Conservation (phyloP, 2,797 vertebrate species). For the Falco cherrug region DNA sequence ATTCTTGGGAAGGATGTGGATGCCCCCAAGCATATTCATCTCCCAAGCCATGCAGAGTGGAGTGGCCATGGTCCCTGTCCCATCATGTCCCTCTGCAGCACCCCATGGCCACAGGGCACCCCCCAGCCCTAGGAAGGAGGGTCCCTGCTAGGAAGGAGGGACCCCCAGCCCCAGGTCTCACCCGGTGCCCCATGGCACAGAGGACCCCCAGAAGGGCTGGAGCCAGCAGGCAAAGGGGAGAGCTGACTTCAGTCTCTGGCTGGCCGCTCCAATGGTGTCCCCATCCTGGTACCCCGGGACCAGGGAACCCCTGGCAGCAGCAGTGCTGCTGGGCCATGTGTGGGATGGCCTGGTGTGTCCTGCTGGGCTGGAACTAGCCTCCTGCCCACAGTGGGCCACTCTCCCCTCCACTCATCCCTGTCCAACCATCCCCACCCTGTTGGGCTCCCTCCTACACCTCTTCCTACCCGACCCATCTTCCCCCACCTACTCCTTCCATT, state of each 20-base stretch:
- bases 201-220: background rate
- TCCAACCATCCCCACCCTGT: background rate
- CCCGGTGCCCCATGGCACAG: background rate
- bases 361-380: background rate
- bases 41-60: too few relatives aligned
- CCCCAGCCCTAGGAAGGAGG: background rate
- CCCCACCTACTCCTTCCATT: background rate
- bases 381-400: background rate
- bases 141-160: too few relatives aligned
- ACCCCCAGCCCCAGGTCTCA: background rate
- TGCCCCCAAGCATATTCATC: fast-evolving
- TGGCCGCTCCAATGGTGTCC: background rate
- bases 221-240: too few relatives aligned
- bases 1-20: fast-evolving
- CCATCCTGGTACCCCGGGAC: fast-evolving
- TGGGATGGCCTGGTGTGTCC: background rate
- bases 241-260: fast-evolving
- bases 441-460: too few relatives aligned
- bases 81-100: background rate
- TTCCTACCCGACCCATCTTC: background rate
- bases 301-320: background rate
- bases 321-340: fast-evolving
- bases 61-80: background rate
- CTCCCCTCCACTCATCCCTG: background rate
- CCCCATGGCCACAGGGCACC: too few relatives aligned